Evolutionary conservation across 2,888 invertebrate species (phyloP), one percentile per base, ranked within the genome.

Genomic region (Zonitis immaculata): DNA sequence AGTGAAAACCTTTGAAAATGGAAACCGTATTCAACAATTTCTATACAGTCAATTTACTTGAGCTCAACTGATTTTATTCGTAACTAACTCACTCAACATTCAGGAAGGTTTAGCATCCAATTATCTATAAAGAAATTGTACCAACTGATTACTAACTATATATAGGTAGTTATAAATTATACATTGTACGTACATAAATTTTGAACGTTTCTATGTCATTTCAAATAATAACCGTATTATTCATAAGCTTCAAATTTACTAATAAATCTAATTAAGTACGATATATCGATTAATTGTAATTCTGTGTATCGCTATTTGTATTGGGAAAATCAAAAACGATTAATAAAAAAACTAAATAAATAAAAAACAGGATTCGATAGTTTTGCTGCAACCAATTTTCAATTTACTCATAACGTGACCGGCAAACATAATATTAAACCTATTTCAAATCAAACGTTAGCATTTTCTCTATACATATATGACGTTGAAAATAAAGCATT

Each of bases 381-480:
- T 35, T 32, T 35, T 35, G 35, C 35, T 18, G 35, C 35, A 35
- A 18, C 16, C 35, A 35, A 18, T 35, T 35, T 35, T 18, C 35
- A 35, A 35, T 35, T 35, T 35, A 18, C 35, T 35, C 35, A 35
- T 35, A 35, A 35, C 35, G 35, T 35, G 35, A 35, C 35, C 35
- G 35, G 35, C 16, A 35, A 16, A 35, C 35, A 35, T 35, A 35
- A 35, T 35, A 35, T 35, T 35, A 14, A 18, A 35, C 9, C 35
- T 3, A 35, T 35, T 35, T 35, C 35, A 35, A 35, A 35, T 35
- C 35, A 35, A 35, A 35, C 18, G 18, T 35, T 35, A 8, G 1
- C 5, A 35, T 35, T 35, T 35, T 16, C 35, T 3, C 32, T 14
- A 14, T n/a, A n/a, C n/a, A n/a, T n/a, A n/a, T n/a, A n/a, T n/a